A percentile compares a stretch with the other conserved stretches of the same genome.
Conservation (phyloP, 2,888 invertebrate genomes). For the Hofmannophila pseudospretella region DNA sequence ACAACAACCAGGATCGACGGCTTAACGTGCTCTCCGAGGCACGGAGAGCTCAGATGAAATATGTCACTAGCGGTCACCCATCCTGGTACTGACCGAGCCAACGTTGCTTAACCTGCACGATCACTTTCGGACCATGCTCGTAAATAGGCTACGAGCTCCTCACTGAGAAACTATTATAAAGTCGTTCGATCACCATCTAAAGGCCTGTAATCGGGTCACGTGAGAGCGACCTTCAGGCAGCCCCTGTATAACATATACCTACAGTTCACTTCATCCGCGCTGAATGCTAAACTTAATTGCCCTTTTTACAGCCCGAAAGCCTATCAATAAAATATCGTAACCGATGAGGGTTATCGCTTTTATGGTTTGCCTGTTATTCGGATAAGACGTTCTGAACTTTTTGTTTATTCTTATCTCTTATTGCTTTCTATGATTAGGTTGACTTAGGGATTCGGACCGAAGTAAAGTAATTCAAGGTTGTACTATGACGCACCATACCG, state of each 20-base stretch:
- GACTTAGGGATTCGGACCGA: too few species aligned
- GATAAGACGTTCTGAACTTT: background rate
- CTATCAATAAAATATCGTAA: constrained; percentile 3
- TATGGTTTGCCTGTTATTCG: background rate
- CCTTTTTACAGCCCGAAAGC: constrained; percentile 3
- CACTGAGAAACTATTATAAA: constrained; percentile 2
- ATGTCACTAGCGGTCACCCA: too few species aligned
- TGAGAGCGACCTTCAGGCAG: constrained; percentile 37
- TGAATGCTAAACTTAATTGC: constrained; percentile 8
- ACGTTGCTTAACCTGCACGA: too few species aligned
- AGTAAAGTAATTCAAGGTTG: too few species aligned
- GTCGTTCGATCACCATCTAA: constrained; percentile 34
- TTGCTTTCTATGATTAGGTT: too few species aligned
- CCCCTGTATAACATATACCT: constrained; percentile 4
- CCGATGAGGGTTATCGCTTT: background rate
- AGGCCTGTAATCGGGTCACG: constrained; percentile 44
- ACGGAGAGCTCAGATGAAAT: too few species aligned
- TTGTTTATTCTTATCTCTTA: background rate
- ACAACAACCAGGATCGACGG: too few species aligned
- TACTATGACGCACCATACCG: too few species aligned
- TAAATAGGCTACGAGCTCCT: too few species aligned
- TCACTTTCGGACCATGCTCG: too few species aligned
- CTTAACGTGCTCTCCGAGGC: too few species aligned
- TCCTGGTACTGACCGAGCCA: too few species aligned
- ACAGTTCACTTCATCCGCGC: background rate